Evolutionary conservation across 2,113 vertebrate genomes (phyloP).

Genomic region (Cyanoramphus novaezelandiae): DNA sequence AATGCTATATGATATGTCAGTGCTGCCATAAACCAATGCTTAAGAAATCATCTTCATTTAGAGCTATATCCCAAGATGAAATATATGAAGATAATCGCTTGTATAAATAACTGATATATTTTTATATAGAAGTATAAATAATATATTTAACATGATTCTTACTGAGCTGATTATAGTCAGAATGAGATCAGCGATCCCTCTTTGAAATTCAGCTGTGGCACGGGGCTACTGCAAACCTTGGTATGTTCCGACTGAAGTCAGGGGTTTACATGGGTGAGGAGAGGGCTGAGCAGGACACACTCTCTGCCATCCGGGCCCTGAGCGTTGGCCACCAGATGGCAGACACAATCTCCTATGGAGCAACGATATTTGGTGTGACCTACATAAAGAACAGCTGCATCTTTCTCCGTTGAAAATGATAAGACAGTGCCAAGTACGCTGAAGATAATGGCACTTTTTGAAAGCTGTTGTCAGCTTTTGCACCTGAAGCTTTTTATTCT

Average conservation of each 20-base stretch:
- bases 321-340: neutral
- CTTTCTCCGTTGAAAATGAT: neutral
- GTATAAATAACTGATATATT: neutral
- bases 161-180: neutral
- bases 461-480: neutral
- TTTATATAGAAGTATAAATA: neutral
- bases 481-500: neutral
- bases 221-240: neutral
- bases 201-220: neutral
- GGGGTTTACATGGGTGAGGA: no score
- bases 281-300: neutral
- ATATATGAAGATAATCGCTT: neutral
- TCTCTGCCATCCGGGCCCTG: neutral
- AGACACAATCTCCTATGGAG: neutral
- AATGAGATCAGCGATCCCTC: rapidly evolving
- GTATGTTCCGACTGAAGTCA: neutral
- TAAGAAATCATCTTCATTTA: neutral
- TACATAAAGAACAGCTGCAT: neutral
- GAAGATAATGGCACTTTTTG: neutral
- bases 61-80: neutral
- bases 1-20: neutral
- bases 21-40: neutral
- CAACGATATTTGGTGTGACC: neutral
- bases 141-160: neutral
- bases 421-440: neutral